phyloP scores from a whole-genome alignment of 2,888 invertebrate species.

The Conchocele bisecta region DNA sequence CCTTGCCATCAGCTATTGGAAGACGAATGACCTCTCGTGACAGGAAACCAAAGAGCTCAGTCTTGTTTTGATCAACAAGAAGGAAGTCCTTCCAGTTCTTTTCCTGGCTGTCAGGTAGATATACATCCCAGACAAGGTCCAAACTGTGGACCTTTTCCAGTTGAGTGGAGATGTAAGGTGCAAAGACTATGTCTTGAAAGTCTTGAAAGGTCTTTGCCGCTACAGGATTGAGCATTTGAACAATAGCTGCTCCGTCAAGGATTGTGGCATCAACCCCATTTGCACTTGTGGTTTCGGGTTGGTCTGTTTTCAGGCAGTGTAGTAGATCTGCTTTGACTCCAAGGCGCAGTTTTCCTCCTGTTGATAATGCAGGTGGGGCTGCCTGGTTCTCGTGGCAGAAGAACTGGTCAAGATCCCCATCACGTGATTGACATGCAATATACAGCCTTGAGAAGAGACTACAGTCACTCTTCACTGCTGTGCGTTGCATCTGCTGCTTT shows the following conservation, averaged over 20 bases:
- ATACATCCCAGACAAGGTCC: constrained; percentile 54
- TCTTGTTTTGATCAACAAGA: constrained; percentile 41
- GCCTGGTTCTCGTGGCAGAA: neutral
- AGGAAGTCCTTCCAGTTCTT: constrained; percentile 39
- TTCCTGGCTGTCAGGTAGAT: constrained; percentile 40
- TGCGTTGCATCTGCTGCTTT: neutral
- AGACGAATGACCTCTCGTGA: neutral
- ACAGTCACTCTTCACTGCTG: neutral
- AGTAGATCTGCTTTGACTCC: neutral
- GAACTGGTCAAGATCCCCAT: constrained; percentile 11
- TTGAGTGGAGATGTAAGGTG: constrained; percentile 17
- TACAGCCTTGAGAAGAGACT: constrained; percentile 5
- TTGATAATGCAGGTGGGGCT: neutral
- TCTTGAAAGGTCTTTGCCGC: neutral
- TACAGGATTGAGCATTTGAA: neutral
- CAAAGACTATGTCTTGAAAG: neutral
- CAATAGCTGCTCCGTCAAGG: neutral
- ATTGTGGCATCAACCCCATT: neutral
- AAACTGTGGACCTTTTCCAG: constrained; percentile 27
- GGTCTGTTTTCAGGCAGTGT: neutral
- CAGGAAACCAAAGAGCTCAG: constrained; percentile 39
- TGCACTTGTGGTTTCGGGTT: neutral
- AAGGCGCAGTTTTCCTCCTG: neutral
- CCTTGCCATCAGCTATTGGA: too few species aligned
- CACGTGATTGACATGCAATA: constrained; percentile 17